Percentiles rank a stretch among this genome's conserved stretches.
phyloP scores from a whole-genome alignment of 2,113 vertebrate genomes.

The Dryoscopus gambensis region DNA sequence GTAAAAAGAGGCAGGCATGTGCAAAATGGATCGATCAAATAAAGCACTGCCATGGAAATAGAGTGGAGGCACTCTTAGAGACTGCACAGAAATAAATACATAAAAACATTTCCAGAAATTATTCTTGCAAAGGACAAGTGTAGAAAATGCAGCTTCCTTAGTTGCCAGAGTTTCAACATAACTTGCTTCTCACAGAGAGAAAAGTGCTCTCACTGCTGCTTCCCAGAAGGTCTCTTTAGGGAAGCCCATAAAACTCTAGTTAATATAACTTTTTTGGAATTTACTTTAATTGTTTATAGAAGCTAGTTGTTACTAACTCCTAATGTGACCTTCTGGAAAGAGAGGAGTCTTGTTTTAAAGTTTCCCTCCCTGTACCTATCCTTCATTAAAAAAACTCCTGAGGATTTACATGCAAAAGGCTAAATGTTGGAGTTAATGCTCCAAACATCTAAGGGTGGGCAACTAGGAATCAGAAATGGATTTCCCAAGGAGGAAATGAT shows the following conservation, averaged over 20 bases:
- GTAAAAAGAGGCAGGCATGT: neutral
- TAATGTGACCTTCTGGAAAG: neutral
- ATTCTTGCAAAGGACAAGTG: neutral
- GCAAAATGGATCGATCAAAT: neutral
- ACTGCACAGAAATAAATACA: neutral
- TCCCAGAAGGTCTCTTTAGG: neutral
- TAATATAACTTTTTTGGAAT: neutral
- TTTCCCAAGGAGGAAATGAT: neutral
- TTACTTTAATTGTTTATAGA: neutral
- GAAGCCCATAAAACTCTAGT: neutral
- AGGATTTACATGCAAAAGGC: neutral
- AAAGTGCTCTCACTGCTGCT: neutral
- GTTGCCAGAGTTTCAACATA: neutral
- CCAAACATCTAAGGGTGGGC: neutral
- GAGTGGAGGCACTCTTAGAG: neutral
- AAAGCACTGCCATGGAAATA: neutral
- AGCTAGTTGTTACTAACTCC: neutral
- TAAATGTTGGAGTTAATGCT: neutral
- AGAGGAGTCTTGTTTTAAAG: neutral
- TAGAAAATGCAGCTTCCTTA: neutral
- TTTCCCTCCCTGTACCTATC: neutral
- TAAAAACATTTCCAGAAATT: neutral
- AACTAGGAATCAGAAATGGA: neutral
- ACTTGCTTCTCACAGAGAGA: neutral
- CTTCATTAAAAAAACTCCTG: neutral